A percentile compares a stretch with the other conserved stretches of the same genome.
Conservation (phyloP, 2,113 vertebrate genomes). For the Morone chrysops region DNA sequence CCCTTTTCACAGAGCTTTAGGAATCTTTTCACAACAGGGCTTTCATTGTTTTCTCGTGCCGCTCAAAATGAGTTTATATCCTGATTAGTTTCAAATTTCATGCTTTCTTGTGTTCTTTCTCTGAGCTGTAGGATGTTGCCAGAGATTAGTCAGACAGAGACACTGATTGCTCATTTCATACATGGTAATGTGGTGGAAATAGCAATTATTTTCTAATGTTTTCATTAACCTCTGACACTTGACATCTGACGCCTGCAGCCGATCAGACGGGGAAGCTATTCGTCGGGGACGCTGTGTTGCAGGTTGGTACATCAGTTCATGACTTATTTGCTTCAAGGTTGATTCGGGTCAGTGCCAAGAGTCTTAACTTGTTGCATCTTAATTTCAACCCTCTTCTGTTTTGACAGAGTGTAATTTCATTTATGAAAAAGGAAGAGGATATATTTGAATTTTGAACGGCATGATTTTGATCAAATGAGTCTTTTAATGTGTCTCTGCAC, state of each 20-base stretch:
- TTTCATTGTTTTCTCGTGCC: slow-evolving; percentile 57
- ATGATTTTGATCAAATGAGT: slow-evolving; percentile 10
- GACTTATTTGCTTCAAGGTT: slow-evolving; percentile 39
- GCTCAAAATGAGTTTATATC: slow-evolving; percentile 64
- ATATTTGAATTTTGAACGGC: neutral
- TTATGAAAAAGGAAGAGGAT: neutral
- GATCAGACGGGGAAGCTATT: slow-evolving; percentile 95
- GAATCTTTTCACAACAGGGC: slow-evolving; percentile 54
- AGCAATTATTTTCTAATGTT: slow-evolving; percentile 72
- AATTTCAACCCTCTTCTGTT: slow-evolving; percentile 48
- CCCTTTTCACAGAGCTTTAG: slow-evolving; percentile 31
- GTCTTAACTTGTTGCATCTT: slow-evolving; percentile 40
- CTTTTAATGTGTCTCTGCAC: neutral
- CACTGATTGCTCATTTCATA: slow-evolving; percentile 77
- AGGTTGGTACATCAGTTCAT: slow-evolving; percentile 86
- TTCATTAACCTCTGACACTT: slow-evolving; percentile 85
- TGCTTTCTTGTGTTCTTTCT: slow-evolving; percentile 58
- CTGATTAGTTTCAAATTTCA: slow-evolving; percentile 72
- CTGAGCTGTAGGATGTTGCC: slow-evolving; percentile 58
- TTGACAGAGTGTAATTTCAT: slow-evolving; percentile 44
- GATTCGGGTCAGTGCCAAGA: slow-evolving; percentile 44
- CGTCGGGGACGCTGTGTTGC: slow-evolving; percentile 91
- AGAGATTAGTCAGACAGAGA: slow-evolving; percentile 61
- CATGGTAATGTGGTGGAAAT: slow-evolving; percentile 70
- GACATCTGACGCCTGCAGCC: slow-evolving; percentile 84